A percentile compares a stretch with the other conserved stretches of the same genome.
phyloP scores from a whole-genome alignment of 2,888 invertebrate genomes.

The Diaperis boleti region DNA sequence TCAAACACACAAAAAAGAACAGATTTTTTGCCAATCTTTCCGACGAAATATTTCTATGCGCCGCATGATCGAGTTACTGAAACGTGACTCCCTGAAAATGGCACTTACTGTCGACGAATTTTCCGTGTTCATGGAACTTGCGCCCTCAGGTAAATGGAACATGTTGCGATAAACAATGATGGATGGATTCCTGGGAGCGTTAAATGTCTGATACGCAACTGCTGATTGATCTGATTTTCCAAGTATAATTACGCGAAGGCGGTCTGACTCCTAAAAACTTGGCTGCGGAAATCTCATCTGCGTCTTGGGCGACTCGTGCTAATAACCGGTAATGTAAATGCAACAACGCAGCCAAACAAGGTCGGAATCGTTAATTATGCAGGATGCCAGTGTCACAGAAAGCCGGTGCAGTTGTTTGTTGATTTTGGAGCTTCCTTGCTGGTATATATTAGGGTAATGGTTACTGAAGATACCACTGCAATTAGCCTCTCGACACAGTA shows the following conservation, averaged over 20 bases:
- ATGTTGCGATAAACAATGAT: conserved; percentile 26
- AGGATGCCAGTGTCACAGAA: neutral
- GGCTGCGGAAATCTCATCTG: neutral
- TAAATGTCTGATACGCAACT: conserved; percentile 27
- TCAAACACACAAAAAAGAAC: too few relatives aligned
- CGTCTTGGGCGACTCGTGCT: neutral
- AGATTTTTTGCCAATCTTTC: too few relatives aligned
- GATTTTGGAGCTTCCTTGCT: neutral
- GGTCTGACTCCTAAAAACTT: neutral
- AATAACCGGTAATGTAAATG: neutral
- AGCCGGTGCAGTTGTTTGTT: neutral
- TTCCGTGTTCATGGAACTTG: conserved; percentile 12
- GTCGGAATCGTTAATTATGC: conserved; percentile 5
- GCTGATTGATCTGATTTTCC: conserved; percentile 33
- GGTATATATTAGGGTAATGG: neutral
- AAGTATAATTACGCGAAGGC: conserved; percentile 15
- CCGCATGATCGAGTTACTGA: too few relatives aligned
- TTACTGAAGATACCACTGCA: neutral
- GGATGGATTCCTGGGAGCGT: conserved; percentile 21
- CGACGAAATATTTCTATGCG: too few relatives aligned
- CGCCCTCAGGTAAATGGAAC: conserved; percentile 22
- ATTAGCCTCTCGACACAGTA: neutral
- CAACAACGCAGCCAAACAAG: neutral
- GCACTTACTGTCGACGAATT: too few relatives aligned
- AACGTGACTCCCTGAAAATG: too few relatives aligned